Base-by-base conservation (phyloP, 2,888 invertebrate species). In the Tanypteryx hageni region DNA sequence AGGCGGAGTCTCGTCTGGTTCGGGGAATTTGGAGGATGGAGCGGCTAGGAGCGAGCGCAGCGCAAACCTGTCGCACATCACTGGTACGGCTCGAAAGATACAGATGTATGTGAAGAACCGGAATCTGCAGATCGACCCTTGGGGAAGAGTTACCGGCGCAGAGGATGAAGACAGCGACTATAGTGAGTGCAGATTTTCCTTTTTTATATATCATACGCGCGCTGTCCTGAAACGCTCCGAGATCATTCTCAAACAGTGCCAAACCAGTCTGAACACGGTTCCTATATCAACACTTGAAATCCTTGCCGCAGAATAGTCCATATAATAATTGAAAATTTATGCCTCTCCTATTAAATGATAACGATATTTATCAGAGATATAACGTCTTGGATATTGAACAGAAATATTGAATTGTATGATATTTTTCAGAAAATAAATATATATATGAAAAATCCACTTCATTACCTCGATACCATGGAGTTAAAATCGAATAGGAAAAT, bases 121-220 rank as follows among this genome's bases (percentile, higher is more conserved):
- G 94, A 97, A 97, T 95, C 96, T 98, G 94, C 98, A 98, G 96
- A 96, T 98, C 94, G 95, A 97, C 95, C 97, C 97, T 94, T 98
- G 98, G 96, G 98, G 98, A 95, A 97, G 97, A 94, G 97, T 98
- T 95, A 98, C 97, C 96, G 98, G 98, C 94, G 98, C 98, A 95
- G 96, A 96, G 95, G 97, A 98, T 95, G 97, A 97, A 95, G 96
- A 96, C 95, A 97, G 97, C 96, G 97, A 97, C 96, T 97, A 97
- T 96, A 97, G 98, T 98, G 95, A 98, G 98, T 98, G 84, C 92
- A 82, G 8, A 11, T 59, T 92, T 59, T 84, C 44, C 22, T 92
- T n/a, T 57, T 92, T 58, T 13, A 16, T 16, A 13, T 57, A 44
- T 61, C 18, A 18, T 61, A 61, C 18, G 13, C 61, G 61, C 61